Evolutionary conservation across 2,888 invertebrate species (phyloP).

Genomic region (Bombylius discolor): DNA sequence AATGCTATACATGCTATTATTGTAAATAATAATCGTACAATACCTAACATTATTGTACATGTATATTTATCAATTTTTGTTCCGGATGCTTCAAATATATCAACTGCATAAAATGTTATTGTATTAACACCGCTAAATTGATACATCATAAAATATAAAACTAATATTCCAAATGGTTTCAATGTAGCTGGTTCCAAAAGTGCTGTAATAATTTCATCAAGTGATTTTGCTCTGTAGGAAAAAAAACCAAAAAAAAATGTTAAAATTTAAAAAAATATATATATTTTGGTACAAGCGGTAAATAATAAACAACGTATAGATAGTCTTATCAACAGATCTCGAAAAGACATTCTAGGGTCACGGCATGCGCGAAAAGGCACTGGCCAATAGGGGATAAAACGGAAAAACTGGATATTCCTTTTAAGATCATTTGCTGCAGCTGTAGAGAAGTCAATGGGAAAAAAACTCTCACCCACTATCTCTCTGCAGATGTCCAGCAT

Average conservation of each 20-base stretch:
- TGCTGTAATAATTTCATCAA: slow-evolving; percentile 42
- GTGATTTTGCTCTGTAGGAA: slow-evolving; percentile 10
- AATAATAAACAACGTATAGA: too few relatives aligned
- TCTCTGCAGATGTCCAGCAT: too few relatives aligned
- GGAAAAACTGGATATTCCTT: too few relatives aligned
- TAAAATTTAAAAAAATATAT: too few relatives aligned
- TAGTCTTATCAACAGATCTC: too few relatives aligned
- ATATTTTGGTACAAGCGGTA: too few relatives aligned
- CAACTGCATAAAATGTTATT: slow-evolving; percentile 54
- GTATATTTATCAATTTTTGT: slow-evolving; percentile 43
- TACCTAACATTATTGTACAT: slow-evolving; percentile 47
- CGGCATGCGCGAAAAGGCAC: too few relatives aligned
- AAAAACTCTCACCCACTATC: too few relatives aligned
- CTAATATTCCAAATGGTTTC: slow-evolving; percentile 49
- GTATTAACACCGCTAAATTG: slow-evolving; percentile 59
- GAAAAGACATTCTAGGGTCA: too few relatives aligned
- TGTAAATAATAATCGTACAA: slow-evolving; percentile 47
- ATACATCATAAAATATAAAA: slow-evolving; percentile 53
- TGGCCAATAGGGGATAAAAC: too few relatives aligned
- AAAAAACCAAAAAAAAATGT: background rate
- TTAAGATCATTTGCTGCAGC: too few relatives aligned
- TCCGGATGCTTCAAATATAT: slow-evolving; percentile 50
- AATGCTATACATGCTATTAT: slow-evolving; percentile 49
- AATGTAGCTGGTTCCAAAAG: slow-evolving; percentile 47
- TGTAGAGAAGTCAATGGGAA: too few relatives aligned